Conservation (phyloP, 2,797 vertebrate species). For the Liasis olivaceus region DNA sequence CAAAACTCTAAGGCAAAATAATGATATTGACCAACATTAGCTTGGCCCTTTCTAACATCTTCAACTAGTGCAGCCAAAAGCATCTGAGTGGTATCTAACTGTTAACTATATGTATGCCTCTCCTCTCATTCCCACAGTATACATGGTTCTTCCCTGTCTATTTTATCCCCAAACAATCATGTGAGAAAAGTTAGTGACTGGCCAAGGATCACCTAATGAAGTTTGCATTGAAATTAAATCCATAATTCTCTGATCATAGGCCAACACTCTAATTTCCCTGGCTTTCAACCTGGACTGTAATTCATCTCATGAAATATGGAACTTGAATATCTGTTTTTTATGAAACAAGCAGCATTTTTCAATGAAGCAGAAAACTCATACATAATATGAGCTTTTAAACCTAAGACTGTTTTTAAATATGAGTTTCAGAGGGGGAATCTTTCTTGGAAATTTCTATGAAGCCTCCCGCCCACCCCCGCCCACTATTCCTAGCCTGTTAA, state of each 20-base stretch:
- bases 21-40: no score
- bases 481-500: not conserved
- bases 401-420: not conserved
- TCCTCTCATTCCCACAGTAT: not conserved
- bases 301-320: not conserved
- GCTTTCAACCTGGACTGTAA: not conserved
- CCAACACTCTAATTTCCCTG: not conserved
- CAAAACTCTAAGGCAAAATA: no score
- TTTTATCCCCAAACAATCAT: not conserved
- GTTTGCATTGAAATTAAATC: not conserved
- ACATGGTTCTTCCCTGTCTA: not conserved
- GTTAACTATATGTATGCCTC: not conserved
- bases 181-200: not conserved
- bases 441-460: not conserved
- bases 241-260: not conserved
- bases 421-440: not conserved
- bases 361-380: not conserved
- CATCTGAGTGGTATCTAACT: no score
- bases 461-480: not conserved
- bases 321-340: not conserved
- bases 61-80: no score
- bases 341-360: not conserved
- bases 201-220: not conserved
- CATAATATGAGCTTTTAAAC: not conserved
- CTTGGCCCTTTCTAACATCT: no score